Evolutionary conservation across 2,113 vertebrate species (phyloP).

Genomic region (Butorides virescens): DNA sequence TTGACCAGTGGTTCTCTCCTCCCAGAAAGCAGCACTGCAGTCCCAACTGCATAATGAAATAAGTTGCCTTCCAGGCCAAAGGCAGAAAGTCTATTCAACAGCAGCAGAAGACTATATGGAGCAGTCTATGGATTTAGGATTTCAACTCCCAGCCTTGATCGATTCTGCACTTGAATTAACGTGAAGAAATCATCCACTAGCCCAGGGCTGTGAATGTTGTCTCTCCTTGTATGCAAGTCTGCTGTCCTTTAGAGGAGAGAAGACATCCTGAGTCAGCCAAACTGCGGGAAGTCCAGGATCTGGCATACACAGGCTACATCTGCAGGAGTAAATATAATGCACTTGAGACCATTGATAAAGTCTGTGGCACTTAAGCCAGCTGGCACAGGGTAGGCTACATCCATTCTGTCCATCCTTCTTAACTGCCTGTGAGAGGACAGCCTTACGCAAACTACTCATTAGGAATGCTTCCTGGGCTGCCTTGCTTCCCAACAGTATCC

Average conservation of each 20-base stretch:
- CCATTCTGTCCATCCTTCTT: background rate
- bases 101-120: background rate
- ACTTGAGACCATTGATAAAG: background rate
- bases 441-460: background rate
- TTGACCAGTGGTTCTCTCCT: background rate
- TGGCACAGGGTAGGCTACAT: background rate
- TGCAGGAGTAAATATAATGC: background rate
- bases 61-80: background rate
- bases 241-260: background rate
- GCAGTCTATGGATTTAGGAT: background rate
- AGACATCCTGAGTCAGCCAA: background rate
- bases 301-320: background rate
- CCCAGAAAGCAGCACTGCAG: background rate
- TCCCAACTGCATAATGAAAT: background rate
- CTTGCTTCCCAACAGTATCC: background rate
- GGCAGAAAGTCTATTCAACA: background rate
- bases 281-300: background rate
- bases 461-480: conserved; percentile 1
- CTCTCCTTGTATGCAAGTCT: background rate
- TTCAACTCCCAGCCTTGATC: background rate
- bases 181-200: background rate
- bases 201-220: background rate
- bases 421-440: background rate
- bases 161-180: background rate
- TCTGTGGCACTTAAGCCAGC: conserved; percentile 6